phyloP scores from a whole-genome alignment of 2,797 vertebrate genomes.

The Onychomys arenicola region DNA sequence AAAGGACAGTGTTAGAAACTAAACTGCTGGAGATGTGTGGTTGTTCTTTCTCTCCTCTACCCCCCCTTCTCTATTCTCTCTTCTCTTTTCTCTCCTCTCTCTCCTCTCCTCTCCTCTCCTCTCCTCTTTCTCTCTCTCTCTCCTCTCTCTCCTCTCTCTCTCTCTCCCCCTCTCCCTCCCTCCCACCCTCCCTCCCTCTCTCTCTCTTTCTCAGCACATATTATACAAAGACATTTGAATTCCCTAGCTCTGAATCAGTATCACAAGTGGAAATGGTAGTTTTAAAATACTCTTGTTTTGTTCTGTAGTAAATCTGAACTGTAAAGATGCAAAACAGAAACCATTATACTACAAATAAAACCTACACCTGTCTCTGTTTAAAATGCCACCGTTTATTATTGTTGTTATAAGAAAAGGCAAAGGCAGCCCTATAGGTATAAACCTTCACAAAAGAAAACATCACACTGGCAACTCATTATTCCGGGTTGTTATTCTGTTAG shows the following conservation, averaged over 20 bases:
- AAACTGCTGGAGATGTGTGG: background rate
- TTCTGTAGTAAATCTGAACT: constrained; percentile 61
- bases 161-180: background rate
- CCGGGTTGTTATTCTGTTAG: constrained; percentile 64
- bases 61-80: background rate
- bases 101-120: background rate
- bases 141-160: background rate
- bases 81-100: background rate
- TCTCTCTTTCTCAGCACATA: background rate
- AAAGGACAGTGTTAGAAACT: constrained; percentile 4
- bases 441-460: constrained; percentile 75
- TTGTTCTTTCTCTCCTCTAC: background rate
- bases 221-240: background rate
- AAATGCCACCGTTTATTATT: constrained; percentile 74
- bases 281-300: constrained; percentile 42
- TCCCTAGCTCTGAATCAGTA: constrained; percentile 41
- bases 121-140: background rate
- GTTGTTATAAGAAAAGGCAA: constrained; percentile 69
- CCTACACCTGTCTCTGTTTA: constrained; percentile 63
- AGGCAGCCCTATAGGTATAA: constrained; percentile 61
- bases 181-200: background rate
- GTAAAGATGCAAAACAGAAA: constrained; percentile 53
- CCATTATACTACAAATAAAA: constrained; percentile 71
- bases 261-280: constrained; percentile 52
- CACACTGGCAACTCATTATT: constrained; percentile 74